Conservation (phyloP, 2,888 invertebrate species). For the Leucozona laternaria region DNA sequence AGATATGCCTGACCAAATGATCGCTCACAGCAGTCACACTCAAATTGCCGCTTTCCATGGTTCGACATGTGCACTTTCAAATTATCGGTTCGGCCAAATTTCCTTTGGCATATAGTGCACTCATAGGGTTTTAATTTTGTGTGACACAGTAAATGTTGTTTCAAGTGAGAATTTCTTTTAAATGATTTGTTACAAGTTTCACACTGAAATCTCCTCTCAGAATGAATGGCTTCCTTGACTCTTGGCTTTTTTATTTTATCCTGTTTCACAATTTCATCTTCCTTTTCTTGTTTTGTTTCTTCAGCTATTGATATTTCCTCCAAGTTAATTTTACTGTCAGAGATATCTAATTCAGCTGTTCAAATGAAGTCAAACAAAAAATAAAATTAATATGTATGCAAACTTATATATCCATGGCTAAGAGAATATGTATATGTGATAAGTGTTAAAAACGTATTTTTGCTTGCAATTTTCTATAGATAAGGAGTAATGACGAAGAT, state of each 20-base stretch:
- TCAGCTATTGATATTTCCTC: background rate
- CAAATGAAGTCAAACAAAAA: background rate
- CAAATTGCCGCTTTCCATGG: conserved; percentile 83
- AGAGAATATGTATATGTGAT: no score
- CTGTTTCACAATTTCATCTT: background rate
- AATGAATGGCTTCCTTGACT: background rate
- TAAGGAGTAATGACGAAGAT: no score
- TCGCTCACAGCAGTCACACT: conserved; percentile 80
- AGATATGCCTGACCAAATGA: conserved; percentile 80
- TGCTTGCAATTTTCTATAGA: no score
- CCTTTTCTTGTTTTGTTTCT: background rate
- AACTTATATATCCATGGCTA: no score
- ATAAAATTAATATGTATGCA: background rate
- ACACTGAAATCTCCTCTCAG: conserved; percentile 83
- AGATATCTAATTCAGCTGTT: conserved; percentile 10
- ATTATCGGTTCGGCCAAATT: conserved; percentile 84
- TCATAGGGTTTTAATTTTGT: conserved; percentile 82
- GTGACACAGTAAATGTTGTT: conserved; percentile 81
- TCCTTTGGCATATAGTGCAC: conserved; percentile 84
- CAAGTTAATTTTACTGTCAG: background rate
- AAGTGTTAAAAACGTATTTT: background rate
- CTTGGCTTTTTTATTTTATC: background rate
- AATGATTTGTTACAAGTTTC: conserved; percentile 83
- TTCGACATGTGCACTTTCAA: conserved; percentile 84
- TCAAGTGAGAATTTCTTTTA: conserved; percentile 81